Conservation (phyloP, 2,797 vertebrate genomes). For the Pipistrellus pipistrellus region DNA sequence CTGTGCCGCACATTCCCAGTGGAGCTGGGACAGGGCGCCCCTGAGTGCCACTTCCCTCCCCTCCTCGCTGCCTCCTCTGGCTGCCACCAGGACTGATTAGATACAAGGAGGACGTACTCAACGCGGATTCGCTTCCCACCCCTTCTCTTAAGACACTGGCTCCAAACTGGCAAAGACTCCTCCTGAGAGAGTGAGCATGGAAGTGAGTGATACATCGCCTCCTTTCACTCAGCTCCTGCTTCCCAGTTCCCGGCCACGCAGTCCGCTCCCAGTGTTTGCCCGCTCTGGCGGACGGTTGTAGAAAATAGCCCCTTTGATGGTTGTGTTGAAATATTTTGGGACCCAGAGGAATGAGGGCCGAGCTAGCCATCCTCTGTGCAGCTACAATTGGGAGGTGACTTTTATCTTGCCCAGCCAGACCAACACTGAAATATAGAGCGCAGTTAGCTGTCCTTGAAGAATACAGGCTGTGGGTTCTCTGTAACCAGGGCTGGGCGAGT, state of each 20-base stretch:
- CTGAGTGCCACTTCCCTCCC: not conserved
- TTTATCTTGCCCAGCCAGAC: conserved; percentile 34
- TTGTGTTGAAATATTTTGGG: conserved; percentile 54
- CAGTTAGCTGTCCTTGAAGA: conserved; percentile 24
- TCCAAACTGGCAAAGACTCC: not conserved
- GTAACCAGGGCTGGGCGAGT: not conserved
- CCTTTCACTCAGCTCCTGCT: not conserved
- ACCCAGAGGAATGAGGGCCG: conserved; percentile 6
- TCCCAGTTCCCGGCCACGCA: not conserved
- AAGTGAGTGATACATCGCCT: not conserved
- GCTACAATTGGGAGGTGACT: not conserved
- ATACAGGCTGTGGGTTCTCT: not conserved
- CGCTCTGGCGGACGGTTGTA: not conserved
- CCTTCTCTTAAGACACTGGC: not conserved
- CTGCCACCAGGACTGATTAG: not conserved
- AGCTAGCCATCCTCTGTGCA: conserved; percentile 6
- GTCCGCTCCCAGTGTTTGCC: not conserved
- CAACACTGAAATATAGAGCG: not conserved
- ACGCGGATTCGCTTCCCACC: not conserved
- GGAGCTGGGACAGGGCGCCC: not conserved
- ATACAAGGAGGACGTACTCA: not conserved
- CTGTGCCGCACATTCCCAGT: rapidly evolving
- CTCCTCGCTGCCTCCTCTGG: not conserved
- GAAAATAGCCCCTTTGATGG: conserved; percentile 72
- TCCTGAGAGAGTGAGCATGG: not conserved